Conservation (phyloP, 2,888 invertebrate genomes). For the Endotricha flammealis region DNA sequence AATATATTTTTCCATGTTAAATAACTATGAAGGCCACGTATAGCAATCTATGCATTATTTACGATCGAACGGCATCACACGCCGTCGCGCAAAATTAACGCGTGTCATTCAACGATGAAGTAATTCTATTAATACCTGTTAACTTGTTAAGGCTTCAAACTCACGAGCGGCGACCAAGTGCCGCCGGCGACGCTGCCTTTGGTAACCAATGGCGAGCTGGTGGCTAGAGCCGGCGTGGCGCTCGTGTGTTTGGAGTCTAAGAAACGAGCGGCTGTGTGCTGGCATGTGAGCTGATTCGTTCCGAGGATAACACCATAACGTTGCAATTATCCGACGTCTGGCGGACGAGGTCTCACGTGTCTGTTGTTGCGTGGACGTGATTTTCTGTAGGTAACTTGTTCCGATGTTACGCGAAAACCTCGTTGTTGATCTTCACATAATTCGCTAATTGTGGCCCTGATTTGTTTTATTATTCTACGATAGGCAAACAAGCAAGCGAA, state of each 20-base stretch:
- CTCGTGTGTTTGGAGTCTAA: too few relatives aligned
- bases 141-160: too few relatives aligned
- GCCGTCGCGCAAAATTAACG: conserved; percentile 20
- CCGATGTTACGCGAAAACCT: too few relatives aligned
- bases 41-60: not conserved
- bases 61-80: conserved; percentile 1
- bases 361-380: conserved; percentile 11
- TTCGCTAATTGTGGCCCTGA: too few relatives aligned
- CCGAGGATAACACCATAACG: conserved; percentile 29
- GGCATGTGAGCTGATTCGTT: conserved; percentile 28
- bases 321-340: conserved; percentile 23
- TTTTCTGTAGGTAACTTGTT: not conserved
- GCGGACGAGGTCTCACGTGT: conserved; percentile 25
- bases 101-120: conserved; percentile 15
- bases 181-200: too few relatives aligned
- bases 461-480: too few relatives aligned
- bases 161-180: too few relatives aligned
- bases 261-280: conserved; percentile 17
- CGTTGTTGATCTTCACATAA: too few relatives aligned
- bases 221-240: too few relatives aligned
- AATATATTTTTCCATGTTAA: too few relatives aligned
- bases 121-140: conserved; percentile 23
- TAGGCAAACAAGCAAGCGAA: too few relatives aligned
- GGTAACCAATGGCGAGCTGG: too few relatives aligned
- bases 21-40: not conserved